Evolutionary conservation across 2,888 invertebrate genomes (phyloP).

Genomic region (Loripinus fragilis): DNA sequence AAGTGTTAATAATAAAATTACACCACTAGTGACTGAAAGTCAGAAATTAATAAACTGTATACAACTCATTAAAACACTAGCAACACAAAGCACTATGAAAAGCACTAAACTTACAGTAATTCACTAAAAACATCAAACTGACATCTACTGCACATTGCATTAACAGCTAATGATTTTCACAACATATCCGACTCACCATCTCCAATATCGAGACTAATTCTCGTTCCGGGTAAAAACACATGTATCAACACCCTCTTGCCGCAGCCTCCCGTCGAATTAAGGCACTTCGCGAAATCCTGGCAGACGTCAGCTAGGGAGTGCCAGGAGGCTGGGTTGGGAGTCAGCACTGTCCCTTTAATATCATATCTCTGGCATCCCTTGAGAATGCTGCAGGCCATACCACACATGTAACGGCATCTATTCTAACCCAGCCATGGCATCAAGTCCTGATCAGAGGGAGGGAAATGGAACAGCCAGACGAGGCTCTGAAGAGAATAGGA

Average conservation of each 20-base stretch:
- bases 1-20: no score
- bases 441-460: not conserved
- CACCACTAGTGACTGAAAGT: no score
- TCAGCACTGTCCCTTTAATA: constrained; percentile 47
- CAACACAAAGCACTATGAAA: not conserved
- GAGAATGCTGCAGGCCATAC: constrained; percentile 49
- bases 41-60: no score
- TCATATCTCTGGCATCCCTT: constrained; percentile 40
- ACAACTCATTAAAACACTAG: not conserved
- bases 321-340: constrained; percentile 48
- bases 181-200: constrained; percentile 58
- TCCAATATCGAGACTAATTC: constrained; percentile 51
- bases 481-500: constrained; percentile 13
- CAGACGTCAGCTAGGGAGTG: constrained; percentile 49
- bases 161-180: not conserved
- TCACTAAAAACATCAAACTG: not conserved
- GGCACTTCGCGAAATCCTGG: constrained; percentile 42
- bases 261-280: constrained; percentile 38
- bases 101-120: not conserved
- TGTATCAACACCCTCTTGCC: constrained; percentile 54
- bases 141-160: not conserved
- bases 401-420: constrained; percentile 38
- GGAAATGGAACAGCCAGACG: constrained; percentile 3
- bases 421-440: not conserved
- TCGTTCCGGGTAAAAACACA: constrained; percentile 51